Evolutionary conservation across 2,888 invertebrate species (phyloP), one percentile per base, ranked within the genome.

Genomic region (Ormyrus thymus): DNA sequence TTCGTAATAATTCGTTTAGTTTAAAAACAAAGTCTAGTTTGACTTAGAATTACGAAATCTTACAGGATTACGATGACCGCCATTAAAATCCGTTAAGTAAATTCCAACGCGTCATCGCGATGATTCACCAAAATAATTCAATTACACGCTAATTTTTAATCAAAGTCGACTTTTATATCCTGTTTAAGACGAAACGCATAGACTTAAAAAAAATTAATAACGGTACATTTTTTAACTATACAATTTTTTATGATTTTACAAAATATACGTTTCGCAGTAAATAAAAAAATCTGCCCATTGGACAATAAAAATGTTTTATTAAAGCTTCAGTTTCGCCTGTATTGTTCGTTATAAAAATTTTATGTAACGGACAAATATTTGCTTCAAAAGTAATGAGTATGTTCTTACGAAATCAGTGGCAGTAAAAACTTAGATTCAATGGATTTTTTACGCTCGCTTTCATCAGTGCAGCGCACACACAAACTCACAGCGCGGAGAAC

Each of bases 61-160:
- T 43, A 61, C 6, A 58, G 58, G n/a, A 51, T 48, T 15, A 45
- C 10, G 10, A 48, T 50, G 70, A 43, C 43, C 11, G 59, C 51
- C 50, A 50, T n/a, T 50, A 9, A 9, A 71, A 61, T 29, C 51
- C 51, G 58, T 71, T 59, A 50, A 11, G 51, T 51, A 13, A 71
- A 71, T 71, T 71, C 59, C 70, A 71, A 7, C 46, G 59, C 15
- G 59, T 71, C 70, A 71, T 51, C 70, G 11, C 50, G 70, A 71
- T 71, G 51, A 59, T 13, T 59, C 59, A 59, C 6, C 15, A 71
- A 59, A 71, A 29, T 71, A 59, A 71, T 59, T 71, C 29, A 59
- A 61, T 71, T 71, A 71, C 59, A 29, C 43, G 48, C 46, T 43
- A 46, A 43, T 7, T 5, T 50, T 51, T 10, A 9, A 50, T 15